These are phyloP conservation scores for Irena cyanogastra DNA, from an alignment of 2,113 vertebrate species.

Conservation along the genomic window DNA sequence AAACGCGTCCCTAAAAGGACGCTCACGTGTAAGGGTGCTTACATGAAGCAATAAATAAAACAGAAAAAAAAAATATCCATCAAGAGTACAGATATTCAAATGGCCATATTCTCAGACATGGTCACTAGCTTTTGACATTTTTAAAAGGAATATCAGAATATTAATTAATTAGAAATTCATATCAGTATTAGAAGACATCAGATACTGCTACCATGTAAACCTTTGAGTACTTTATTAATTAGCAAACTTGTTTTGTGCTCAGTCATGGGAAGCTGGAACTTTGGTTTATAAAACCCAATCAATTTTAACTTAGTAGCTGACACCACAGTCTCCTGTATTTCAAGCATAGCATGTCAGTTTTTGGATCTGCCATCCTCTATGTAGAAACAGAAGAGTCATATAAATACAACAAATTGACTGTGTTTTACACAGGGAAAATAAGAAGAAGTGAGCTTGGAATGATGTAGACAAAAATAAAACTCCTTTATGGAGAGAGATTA, in stretches of 20 bases:
- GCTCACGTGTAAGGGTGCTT: neutral
- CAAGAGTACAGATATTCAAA: neutral
- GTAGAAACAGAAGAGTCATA: neutral
- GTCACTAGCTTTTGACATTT: neutral
- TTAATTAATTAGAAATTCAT: neutral
- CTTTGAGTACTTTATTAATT: neutral
- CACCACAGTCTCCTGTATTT: neutral
- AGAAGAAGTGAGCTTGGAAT: neutral
- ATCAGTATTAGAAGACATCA: neutral
- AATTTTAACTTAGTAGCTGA: neutral
- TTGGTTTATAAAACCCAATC: neutral
- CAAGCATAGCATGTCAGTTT: neutral
- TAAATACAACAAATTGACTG: neutral
- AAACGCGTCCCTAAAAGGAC: accelerated
- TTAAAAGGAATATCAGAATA: neutral
- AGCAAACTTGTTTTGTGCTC: neutral
- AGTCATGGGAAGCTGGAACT: neutral
- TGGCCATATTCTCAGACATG: neutral
- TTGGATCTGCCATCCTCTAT: neutral
- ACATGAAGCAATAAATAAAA: neutral
- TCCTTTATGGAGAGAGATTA: neutral
- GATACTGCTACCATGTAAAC: neutral
- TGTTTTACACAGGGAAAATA: neutral
- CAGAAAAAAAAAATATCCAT: neutral
- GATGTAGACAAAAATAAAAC: neutral